Evolutionary conservation across 2,888 invertebrate genomes (phyloP).

Genomic region (Silvanus unidentatus): DNA sequence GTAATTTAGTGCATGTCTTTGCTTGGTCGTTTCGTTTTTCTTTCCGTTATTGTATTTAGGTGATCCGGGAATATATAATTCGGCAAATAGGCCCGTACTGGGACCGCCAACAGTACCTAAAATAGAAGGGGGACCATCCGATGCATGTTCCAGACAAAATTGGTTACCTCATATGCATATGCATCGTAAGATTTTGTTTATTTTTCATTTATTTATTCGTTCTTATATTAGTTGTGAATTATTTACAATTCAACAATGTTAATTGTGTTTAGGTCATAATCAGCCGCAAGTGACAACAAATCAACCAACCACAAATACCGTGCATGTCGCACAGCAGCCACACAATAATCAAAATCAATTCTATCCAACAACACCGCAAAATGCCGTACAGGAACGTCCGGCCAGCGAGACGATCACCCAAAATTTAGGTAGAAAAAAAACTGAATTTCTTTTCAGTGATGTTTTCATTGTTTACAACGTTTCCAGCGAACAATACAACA

Average conservation of each 20-base stretch:
- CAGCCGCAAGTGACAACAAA: conserved; percentile 33
- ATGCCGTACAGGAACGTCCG: conserved; percentile 32
- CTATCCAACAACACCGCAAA: conserved; percentile 30
- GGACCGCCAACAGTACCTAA: conserved; percentile 51
- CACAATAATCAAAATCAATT: conserved; percentile 35
- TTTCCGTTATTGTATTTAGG: conserved; percentile 28
- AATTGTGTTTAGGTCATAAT: conserved; percentile 25
- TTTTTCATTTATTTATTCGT: conserved; percentile 19
- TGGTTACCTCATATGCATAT: conserved; percentile 63
- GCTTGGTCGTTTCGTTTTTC: conserved; percentile 16
- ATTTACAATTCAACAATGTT: conserved; percentile 27
- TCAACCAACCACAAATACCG: conserved; percentile 27
- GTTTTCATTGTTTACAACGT: background rate
- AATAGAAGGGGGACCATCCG: conserved; percentile 51
- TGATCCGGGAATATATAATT: conserved; percentile 43
- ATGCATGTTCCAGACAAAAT: conserved; percentile 55
- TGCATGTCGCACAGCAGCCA: conserved; percentile 29
- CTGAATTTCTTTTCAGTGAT: background rate
- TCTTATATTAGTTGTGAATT: conserved; percentile 11
- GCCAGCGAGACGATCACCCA: conserved; percentile 32
- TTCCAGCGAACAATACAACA: conserved; percentile 22
- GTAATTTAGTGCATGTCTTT: too few species aligned
- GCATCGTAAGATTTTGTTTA: conserved; percentile 57
- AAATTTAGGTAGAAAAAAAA: conserved; percentile 27
- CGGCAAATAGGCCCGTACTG: conserved; percentile 40